Conservation (phyloP, 2,888 invertebrate genomes). For the Pristionchus mayeri region DNA sequence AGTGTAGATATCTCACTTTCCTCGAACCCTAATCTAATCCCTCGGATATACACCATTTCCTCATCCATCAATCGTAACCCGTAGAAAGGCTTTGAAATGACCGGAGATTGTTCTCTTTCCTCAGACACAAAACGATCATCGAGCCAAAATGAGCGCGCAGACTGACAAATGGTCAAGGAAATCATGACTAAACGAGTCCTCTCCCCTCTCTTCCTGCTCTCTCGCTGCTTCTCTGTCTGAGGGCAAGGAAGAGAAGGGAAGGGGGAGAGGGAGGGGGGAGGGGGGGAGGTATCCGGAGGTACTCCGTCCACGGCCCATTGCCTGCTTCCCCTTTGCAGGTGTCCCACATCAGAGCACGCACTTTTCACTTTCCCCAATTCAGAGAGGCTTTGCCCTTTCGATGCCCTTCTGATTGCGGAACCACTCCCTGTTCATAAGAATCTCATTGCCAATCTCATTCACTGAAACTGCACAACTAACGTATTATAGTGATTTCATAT, state of each 20-base stretch:
- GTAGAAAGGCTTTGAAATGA: background rate
- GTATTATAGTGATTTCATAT: too few species aligned
- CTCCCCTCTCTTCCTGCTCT: background rate
- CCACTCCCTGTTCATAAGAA: too few species aligned
- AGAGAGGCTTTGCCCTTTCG: background rate
- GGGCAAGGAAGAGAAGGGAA: background rate
- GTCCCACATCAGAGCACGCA: constrained; percentile 11
- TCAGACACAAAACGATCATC: background rate
- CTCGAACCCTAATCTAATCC: background rate
- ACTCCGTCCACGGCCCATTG: background rate
- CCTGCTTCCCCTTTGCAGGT: constrained; percentile 14
- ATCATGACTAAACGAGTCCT: constrained; percentile 12
- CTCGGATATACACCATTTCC: background rate
- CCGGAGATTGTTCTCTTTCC: constrained; percentile 27
- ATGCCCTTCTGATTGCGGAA: background rate
- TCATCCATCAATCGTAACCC: background rate
- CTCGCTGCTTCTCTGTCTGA: background rate
- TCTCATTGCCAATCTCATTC: too few species aligned
- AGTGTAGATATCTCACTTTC: too few species aligned
- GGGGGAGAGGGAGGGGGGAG: background rate
- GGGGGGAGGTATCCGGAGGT: constrained; percentile 26
- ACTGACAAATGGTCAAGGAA: background rate
- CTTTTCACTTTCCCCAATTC: background rate
- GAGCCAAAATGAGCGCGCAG: background rate
- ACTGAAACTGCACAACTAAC: too few species aligned